These are phyloP conservation scores for Lagria hirta DNA, from an alignment of 2,888 invertebrate species.

Conservation along the genomic window DNA sequence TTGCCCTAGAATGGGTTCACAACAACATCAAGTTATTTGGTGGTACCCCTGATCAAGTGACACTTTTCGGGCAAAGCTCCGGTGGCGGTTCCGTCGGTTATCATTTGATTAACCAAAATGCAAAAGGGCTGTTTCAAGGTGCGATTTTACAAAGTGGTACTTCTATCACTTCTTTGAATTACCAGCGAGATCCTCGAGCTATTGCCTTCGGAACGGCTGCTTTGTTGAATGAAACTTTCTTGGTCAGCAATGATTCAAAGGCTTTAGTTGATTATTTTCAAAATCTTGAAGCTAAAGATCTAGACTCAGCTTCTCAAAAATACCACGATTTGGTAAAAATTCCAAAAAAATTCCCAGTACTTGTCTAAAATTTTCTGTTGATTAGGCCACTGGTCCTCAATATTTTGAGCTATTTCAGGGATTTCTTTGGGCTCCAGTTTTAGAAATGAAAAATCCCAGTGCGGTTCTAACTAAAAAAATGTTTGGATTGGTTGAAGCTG, in stretches of 20 bases:
- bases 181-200: slow-evolving; percentile 12
- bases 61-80: slow-evolving; percentile 30
- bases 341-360: no score
- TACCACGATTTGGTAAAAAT: slow-evolving; percentile 5
- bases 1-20: slow-evolving; percentile 26
- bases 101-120: slow-evolving; percentile 6
- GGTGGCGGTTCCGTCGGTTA: slow-evolving; percentile 27
- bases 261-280: slow-evolving; percentile 22
- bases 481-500: slow-evolving; percentile 30
- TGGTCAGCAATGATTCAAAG: slow-evolving; percentile 9
- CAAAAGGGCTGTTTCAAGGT: slow-evolving; percentile 28
- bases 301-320: slow-evolving; percentile 16
- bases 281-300: slow-evolving; percentile 15
- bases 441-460: slow-evolving; percentile 17
- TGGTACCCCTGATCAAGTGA: slow-evolving; percentile 28
- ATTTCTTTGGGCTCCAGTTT: slow-evolving; percentile 12
- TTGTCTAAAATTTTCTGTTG: no score
- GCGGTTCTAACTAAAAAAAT: slow-evolving; percentile 35
- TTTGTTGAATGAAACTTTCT: slow-evolving; percentile 16
- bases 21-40: slow-evolving; percentile 27
- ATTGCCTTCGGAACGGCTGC: slow-evolving; percentile 23
- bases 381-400: background rate
- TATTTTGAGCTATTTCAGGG: slow-evolving; percentile 9
- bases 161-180: slow-evolving; percentile 25
- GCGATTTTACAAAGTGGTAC: slow-evolving; percentile 29